Evolutionary conservation across 2,797 vertebrate genomes (phyloP).

Genomic region (Vireo griseus): DNA sequence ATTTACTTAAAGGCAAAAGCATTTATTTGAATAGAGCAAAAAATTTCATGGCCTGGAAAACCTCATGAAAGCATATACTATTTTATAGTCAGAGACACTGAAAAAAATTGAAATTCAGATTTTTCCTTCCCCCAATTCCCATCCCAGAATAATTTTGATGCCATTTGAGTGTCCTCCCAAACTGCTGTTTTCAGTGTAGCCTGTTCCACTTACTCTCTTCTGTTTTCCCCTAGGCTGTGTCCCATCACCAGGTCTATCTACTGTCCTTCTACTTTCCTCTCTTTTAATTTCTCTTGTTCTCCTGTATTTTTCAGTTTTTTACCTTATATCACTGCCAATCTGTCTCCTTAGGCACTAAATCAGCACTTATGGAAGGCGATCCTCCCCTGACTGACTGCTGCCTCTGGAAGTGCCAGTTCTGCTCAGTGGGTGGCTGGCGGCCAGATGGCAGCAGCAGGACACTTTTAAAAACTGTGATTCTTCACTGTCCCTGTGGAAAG

Average conservation of each 20-base stretch:
- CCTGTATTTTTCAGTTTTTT: neutral
- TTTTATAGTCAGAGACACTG: neutral
- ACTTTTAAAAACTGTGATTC: neutral
- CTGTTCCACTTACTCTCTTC: neutral
- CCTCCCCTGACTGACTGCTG: neutral
- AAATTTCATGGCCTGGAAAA: neutral
- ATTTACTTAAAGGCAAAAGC: neutral
- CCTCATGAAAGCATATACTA: neutral
- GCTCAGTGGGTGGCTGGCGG: neutral
- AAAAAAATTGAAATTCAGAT: neutral
- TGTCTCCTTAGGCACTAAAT: neutral
- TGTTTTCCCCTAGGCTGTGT: neutral
- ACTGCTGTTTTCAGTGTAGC: neutral
- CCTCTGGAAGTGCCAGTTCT: neutral
- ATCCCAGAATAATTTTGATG: neutral
- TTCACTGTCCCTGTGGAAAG: neutral
- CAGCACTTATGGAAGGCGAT: neutral
- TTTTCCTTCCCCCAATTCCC: neutral
- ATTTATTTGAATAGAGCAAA: neutral
- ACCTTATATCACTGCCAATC: neutral
- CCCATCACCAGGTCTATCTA: neutral
- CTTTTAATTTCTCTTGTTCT: neutral
- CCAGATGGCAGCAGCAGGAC: slow-evolving; percentile 49
- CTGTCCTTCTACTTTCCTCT: neutral
- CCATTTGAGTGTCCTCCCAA: neutral